A percentile compares a stretch with the other conserved stretches of the same genome.
phyloP scores from a whole-genome alignment of 2,797 vertebrate species.

The Pseudochromis fuscus region DNA sequence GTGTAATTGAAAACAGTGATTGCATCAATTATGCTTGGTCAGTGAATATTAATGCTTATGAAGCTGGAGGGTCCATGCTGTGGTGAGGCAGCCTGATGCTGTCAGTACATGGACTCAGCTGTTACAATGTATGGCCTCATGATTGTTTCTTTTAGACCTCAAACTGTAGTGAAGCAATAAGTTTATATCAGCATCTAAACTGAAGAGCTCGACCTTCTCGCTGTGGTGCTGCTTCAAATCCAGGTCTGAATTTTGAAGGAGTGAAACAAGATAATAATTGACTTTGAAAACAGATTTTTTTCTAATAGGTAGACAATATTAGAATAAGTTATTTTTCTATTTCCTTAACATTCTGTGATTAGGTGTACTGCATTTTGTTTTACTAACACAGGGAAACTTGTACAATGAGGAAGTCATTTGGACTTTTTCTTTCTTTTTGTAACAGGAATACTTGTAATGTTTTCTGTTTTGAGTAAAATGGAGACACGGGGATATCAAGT shows the following conservation, averaged over 20 bases:
- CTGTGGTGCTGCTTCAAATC: neutral
- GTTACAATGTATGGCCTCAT: slow-evolving; percentile 65
- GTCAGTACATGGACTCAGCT: slow-evolving; percentile 63
- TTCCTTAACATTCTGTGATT: neutral
- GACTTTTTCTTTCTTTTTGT: neutral
- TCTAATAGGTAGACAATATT: too few relatives aligned
- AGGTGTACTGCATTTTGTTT: neutral
- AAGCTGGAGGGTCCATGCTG: slow-evolving; percentile 34
- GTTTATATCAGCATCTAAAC: slow-evolving; percentile 32
- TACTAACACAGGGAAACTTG: slow-evolving; percentile 7
- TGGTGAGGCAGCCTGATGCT: slow-evolving; percentile 76
- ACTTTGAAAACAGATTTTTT: too few relatives aligned
- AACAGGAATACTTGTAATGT: too few relatives aligned
- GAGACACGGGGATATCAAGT: neutral
- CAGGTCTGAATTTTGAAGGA: slow-evolving; percentile 20
- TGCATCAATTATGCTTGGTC: slow-evolving; percentile 6
- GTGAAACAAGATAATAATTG: neutral
- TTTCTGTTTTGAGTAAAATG: neutral
- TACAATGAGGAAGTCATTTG: slow-evolving; percentile 11
- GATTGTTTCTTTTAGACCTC: slow-evolving; percentile 62
- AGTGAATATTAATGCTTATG: slow-evolving; percentile 33
- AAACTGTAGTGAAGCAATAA: slow-evolving; percentile 69
- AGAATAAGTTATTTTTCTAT: neutral
- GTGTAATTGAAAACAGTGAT: neutral
- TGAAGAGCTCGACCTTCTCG: slow-evolving; percentile 22